These are phyloP conservation scores for Drosophila rubida DNA, from an alignment of 2,888 invertebrate genomes.

Conservation along the genomic window DNA sequence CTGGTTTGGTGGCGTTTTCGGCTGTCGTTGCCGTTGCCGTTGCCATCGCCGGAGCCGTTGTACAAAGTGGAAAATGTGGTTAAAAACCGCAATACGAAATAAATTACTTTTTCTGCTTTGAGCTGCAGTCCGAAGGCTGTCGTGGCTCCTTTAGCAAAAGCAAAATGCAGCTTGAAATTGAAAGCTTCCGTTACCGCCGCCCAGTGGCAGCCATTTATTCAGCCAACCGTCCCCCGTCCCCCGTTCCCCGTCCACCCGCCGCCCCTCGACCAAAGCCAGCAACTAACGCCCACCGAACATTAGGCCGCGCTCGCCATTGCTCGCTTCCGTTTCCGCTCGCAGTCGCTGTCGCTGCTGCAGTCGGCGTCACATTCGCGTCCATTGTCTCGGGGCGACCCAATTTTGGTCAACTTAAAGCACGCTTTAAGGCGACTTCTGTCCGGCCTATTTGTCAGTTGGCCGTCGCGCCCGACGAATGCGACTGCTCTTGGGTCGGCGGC, in stretches of 20 bases:
- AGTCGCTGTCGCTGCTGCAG: slow-evolving; percentile 10
- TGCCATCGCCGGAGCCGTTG: slow-evolving; percentile 69
- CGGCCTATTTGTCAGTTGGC: slow-evolving; percentile 66
- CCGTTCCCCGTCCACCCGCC: too few species aligned
- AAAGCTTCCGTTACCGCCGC: slow-evolving; percentile 71
- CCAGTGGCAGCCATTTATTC: slow-evolving; percentile 62
- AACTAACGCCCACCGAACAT: slow-evolving; percentile 53
- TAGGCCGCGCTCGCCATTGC: slow-evolving; percentile 75
- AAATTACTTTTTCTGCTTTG: slow-evolving; percentile 79
- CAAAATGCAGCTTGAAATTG: slow-evolving; percentile 76
- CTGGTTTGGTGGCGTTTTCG: slow-evolving; percentile 46
- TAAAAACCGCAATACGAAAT: slow-evolving; percentile 81
- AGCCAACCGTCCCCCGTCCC: slow-evolving; percentile 1
- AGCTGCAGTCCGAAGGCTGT: slow-evolving; percentile 68
- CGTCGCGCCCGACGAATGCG: slow-evolving; percentile 7
- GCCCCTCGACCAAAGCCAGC: not conserved
- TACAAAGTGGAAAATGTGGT: slow-evolving; percentile 80
- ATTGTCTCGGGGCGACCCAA: slow-evolving; percentile 54
- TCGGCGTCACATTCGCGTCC: slow-evolving; percentile 21
- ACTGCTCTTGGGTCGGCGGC: slow-evolving; percentile 16
- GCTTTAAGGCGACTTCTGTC: slow-evolving; percentile 58
- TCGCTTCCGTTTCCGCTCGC: slow-evolving; percentile 69
- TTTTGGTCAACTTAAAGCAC: slow-evolving; percentile 61
- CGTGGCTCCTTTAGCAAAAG: slow-evolving; percentile 45
- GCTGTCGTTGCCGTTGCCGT: slow-evolving; percentile 71